Evolutionary conservation across 2,113 vertebrate genomes (phyloP).

Genomic region (Erythrocercus mccallii): DNA sequence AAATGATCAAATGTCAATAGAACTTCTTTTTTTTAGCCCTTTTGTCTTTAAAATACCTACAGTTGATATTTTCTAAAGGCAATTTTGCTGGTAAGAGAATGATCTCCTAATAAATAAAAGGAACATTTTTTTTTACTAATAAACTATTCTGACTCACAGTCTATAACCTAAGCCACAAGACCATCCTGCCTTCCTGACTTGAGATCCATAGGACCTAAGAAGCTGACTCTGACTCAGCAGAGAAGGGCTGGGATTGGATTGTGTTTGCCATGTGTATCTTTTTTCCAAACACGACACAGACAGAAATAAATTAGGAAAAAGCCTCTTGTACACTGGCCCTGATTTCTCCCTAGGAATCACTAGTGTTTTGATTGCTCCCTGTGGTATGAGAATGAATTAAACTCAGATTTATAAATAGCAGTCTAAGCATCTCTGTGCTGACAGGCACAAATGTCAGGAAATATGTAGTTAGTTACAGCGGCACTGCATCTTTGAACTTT

Average conservation of each 20-base stretch:
- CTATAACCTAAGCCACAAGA: not conserved
- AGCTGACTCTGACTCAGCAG: slow-evolving; percentile 20
- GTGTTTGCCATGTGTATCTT: not conserved
- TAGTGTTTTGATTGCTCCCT: not conserved
- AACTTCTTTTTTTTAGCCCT: not conserved
- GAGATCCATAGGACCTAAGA: not conserved
- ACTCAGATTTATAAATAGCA: not conserved
- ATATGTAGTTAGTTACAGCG: not conserved
- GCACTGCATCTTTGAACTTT: not conserved
- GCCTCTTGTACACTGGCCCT: not conserved
- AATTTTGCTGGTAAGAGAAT: not conserved
- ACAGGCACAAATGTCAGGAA: not conserved
- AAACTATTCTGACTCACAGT: slow-evolving; percentile 8
- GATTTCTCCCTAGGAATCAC: not conserved
- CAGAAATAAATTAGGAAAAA: not conserved
- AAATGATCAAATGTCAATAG: not conserved
- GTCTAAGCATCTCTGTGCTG: not conserved
- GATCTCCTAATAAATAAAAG: not conserved
- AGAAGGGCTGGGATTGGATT: not conserved
- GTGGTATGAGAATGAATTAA: not conserved
- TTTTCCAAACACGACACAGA: not conserved
- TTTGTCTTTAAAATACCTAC: not conserved
- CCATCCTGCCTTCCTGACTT: not conserved
- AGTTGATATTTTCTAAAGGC: not conserved
- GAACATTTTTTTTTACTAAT: not conserved